phyloP scores from a whole-genome alignment of 2,113 vertebrate species.

The Platichthys flesus region DNA sequence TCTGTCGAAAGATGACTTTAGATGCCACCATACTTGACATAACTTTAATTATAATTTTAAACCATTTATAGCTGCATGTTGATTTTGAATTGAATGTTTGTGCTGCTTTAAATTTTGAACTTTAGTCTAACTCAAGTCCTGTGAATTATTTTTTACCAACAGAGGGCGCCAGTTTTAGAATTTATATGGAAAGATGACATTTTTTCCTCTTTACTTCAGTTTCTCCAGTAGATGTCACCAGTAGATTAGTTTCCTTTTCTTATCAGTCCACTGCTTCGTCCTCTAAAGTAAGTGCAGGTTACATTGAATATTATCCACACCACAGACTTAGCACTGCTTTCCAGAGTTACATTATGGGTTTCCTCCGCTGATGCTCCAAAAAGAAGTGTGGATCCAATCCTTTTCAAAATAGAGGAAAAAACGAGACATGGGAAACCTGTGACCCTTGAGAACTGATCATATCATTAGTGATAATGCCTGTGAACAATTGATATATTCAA shows the following conservation, averaged over 20 bases:
- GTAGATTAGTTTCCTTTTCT: neutral
- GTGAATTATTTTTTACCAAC: neutral
- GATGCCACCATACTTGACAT: neutral
- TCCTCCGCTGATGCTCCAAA: no score
- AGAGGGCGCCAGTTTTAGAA: constrained; percentile 15
- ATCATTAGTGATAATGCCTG: no score
- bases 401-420: no score
- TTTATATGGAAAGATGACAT: neutral
- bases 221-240: constrained; percentile 59
- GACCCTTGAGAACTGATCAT: no score
- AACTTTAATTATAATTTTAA: neutral
- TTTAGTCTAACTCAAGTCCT: neutral
- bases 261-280: neutral
- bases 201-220: neutral
- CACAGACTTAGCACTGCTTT: neutral
- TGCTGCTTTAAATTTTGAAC: neutral
- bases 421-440: no score
- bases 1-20: neutral
- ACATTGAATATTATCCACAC: neutral
- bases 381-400: no score
- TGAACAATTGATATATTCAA: neutral
- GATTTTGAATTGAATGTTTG: neutral
- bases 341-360: no score
- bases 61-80: neutral
- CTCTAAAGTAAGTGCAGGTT: neutral